Evolutionary conservation across 2,888 invertebrate genomes (phyloP).

Genomic region (Ethmia dodecea): DNA sequence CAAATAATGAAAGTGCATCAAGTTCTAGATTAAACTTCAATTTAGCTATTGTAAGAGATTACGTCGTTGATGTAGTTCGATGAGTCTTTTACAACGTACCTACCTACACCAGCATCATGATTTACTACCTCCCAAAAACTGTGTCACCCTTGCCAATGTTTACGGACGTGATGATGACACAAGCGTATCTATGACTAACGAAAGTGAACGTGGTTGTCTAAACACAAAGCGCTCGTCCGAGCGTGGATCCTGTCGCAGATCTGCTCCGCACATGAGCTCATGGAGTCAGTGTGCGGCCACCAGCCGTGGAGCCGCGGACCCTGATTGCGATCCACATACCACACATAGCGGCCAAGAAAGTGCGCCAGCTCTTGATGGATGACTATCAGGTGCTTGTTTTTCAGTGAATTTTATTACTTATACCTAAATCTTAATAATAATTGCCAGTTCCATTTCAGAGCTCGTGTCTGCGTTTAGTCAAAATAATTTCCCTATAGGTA

Average conservation of each 20-base stretch:
- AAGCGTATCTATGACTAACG: conserved; percentile 42
- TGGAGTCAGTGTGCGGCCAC: neutral
- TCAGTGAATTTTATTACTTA: too few relatives aligned
- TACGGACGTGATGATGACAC: conserved; percentile 22
- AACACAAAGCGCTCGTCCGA: conserved; percentile 61
- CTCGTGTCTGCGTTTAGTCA: too few relatives aligned
- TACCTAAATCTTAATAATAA: too few relatives aligned
- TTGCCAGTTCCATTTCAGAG: too few relatives aligned
- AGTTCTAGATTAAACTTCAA: too few relatives aligned
- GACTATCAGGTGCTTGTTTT: conserved; percentile 48
- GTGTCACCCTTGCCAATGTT: conserved; percentile 20
- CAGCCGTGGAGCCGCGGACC: conserved; percentile 17
- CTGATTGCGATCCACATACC: conserved; percentile 30
- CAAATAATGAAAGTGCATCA: too few relatives aligned
- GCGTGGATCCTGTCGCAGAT: conserved; percentile 57
- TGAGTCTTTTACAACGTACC: too few relatives aligned
- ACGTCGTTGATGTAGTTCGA: too few relatives aligned
- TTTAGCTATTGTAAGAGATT: too few relatives aligned
- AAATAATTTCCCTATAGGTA: too few relatives aligned
- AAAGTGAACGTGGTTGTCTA: conserved; percentile 57
- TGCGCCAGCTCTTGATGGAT: conserved; percentile 50
- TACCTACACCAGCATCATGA: too few relatives aligned
- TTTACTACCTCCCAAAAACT: too few relatives aligned
- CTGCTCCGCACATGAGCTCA: conserved; percentile 5
- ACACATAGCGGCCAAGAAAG: conserved; percentile 43